Percentiles rank a stretch among this genome's conserved stretches.
phyloP scores from a whole-genome alignment of 2,888 invertebrate genomes.

The Scaptomyza caliginosa region DNA sequence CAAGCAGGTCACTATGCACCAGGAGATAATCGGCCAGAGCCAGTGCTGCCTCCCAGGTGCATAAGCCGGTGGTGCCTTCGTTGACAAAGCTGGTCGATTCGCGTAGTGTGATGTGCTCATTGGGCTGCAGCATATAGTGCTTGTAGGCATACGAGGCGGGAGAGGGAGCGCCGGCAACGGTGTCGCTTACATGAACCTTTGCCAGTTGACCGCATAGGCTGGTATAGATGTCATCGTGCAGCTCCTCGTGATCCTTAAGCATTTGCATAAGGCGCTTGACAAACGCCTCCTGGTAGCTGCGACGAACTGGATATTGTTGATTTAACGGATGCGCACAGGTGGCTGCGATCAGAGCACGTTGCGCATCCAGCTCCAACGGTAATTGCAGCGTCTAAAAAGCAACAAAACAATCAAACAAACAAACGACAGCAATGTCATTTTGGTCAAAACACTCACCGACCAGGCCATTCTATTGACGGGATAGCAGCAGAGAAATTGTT shows the following conservation, averaged over 20 bases:
- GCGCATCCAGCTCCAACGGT: slow-evolving; percentile 84
- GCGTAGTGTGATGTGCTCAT: slow-evolving; percentile 86
- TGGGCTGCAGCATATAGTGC: slow-evolving; percentile 85
- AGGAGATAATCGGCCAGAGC: slow-evolving; percentile 90
- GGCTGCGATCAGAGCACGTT: slow-evolving; percentile 86
- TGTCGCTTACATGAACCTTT: slow-evolving; percentile 3
- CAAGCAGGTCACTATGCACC: slow-evolving; percentile 85
- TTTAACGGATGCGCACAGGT: slow-evolving; percentile 86
- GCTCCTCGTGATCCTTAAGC: slow-evolving; percentile 86
- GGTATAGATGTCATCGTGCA: slow-evolving; percentile 88
- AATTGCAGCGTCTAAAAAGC: slow-evolving; percentile 43
- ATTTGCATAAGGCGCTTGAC: slow-evolving; percentile 87
- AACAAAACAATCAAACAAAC: not conserved
- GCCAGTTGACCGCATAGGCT: slow-evolving; percentile 82
- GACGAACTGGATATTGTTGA: slow-evolving; percentile 87
- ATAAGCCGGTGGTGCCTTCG: slow-evolving; percentile 91
- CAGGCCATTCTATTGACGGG: slow-evolving; percentile 77
- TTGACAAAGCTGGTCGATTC: slow-evolving; percentile 90
- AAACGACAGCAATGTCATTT: not conserved
- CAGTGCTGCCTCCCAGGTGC: slow-evolving; percentile 91
- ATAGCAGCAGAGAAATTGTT: slow-evolving; percentile 81
- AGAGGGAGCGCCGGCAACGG: not conserved
- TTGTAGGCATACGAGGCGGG: slow-evolving; percentile 85
- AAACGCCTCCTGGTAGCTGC: slow-evolving; percentile 87
- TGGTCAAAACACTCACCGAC: slow-evolving; percentile 52